phyloP scores from a whole-genome alignment of 2,888 invertebrate genomes.

The Dexiosoma caninum region DNA sequence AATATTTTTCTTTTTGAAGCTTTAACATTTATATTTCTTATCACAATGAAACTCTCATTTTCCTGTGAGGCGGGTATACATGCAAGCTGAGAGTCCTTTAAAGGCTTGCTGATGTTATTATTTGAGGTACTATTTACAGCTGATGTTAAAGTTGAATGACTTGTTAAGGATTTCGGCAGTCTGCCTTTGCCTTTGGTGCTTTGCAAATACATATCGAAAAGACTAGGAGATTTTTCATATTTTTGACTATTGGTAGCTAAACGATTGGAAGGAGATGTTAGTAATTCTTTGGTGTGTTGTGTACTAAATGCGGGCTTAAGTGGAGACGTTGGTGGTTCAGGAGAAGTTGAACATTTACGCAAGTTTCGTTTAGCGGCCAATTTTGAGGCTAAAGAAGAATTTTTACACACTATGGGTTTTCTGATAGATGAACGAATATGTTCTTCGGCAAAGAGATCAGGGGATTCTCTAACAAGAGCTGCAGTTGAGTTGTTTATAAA shows the following conservation, averaged over 20 bases:
- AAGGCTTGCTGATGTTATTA: background rate
- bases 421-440: conserved; percentile 11
- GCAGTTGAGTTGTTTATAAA: conserved; percentile 21
- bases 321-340: background rate
- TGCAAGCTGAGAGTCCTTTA: background rate
- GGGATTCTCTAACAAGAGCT: conserved; percentile 64
- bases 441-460: conserved; percentile 71
- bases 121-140: conserved; percentile 39
- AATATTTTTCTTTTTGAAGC: conserved; percentile 68
- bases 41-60: conserved; percentile 42
- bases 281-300: background rate
- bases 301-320: conserved; percentile 1
- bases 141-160: conserved; percentile 48
- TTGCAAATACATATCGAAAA: conserved; percentile 70
- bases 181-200: conserved; percentile 67
- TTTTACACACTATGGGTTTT: conserved; percentile 64
- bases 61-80: conserved; percentile 8
- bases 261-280: conserved; percentile 37
- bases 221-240: conserved; percentile 57
- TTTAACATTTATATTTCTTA: conserved; percentile 16
- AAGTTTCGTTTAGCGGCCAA: conserved; percentile 4
- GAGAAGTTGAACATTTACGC: conserved; percentile 7
- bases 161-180: conserved; percentile 61
- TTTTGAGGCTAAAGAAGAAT: conserved; percentile 44
- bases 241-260: conserved; percentile 27